Base-by-base conservation (phyloP, 2,797 vertebrate genomes). In the Pygocentrus nattereri region DNA sequence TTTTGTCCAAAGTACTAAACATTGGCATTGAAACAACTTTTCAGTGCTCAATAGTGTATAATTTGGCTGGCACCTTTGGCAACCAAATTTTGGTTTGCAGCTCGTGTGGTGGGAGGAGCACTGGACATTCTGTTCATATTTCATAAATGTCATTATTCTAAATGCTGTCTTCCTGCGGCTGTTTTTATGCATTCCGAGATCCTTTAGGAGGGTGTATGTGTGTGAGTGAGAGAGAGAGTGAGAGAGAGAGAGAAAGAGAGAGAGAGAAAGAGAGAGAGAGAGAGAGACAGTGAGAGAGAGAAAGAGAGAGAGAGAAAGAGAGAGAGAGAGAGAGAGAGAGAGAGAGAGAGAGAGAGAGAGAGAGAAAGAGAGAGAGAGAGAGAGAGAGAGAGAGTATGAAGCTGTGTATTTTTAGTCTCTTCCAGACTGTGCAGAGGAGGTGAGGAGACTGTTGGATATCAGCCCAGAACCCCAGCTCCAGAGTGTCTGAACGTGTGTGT, bases 401-500 rank as follows among this genome's bases (percentile, higher is more conserved):
- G 62, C 58, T 58, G 56, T 82, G 83, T 93, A 93, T 93, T 93
- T 93, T 91, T 94, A 93, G 90, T 88, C 12, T 81, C 73, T 91
- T 86, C 90, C 91, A 93, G 91, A 87, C 84, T 92, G 87, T 88
- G 87, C 84, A 91, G 90, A 87, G 88, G 90, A 92, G 90, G 88
- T 89, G 88, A 84, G 80, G 87, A 91, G 81, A 84, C 86, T 82
- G 87, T 88, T 93, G 92, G 91, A 93, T 85, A 82, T 80, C 76
- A 91, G 90, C 92, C 91, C 88, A 89, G 89, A 81, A 88, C 87
- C 87, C 64, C 76, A 89, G 88, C 72, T 81, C 50, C 82, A 58
- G 72, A 72, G 59, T 80, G 65, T 81, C 21, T 85, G 69, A 62
- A 81, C 38, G 61, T 70, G 70, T 69, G 18, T 76, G 49, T 75